Conservation (phyloP, 2,888 invertebrate species). For the Acrobasis consociella region DNA sequence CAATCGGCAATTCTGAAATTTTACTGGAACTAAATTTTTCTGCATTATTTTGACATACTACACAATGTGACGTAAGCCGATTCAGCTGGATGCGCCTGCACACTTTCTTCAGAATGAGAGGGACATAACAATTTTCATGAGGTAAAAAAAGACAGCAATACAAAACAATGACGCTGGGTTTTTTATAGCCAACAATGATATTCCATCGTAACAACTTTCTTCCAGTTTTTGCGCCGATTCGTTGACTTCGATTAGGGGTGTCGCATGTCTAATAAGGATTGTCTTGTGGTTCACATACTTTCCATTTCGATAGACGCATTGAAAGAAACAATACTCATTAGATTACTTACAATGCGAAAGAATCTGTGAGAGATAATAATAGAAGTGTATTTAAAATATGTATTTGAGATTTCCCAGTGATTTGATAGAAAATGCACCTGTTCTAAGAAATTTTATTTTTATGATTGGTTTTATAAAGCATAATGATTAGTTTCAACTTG, state of each 20-base stretch:
- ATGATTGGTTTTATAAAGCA: too few relatives aligned
- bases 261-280: slow-evolving; percentile 26
- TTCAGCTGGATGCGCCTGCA: slow-evolving; percentile 60
- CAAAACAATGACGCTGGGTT: slow-evolving; percentile 63
- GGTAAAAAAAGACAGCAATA: slow-evolving; percentile 52
- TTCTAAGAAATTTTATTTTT: too few relatives aligned
- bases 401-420: too few relatives aligned
- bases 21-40: slow-evolving; percentile 15
- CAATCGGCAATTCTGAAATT: too few relatives aligned
- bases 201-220: slow-evolving; percentile 74
- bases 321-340: background rate
- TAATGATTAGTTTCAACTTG: too few relatives aligned
- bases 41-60: slow-evolving; percentile 45
- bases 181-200: slow-evolving; percentile 55
- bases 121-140: slow-evolving; percentile 31
- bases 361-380: background rate
- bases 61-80: slow-evolving; percentile 62
- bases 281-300: slow-evolving; percentile 13
- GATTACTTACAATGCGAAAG: background rate
- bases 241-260: slow-evolving; percentile 56
- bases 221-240: slow-evolving; percentile 61
- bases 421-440: too few relatives aligned
- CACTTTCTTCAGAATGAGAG: slow-evolving; percentile 74
- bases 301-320: slow-evolving; percentile 9
- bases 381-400: too few relatives aligned